Evolutionary conservation across 2,113 vertebrate genomes (phyloP).

Genomic region (Entelurus aequoreus): DNA sequence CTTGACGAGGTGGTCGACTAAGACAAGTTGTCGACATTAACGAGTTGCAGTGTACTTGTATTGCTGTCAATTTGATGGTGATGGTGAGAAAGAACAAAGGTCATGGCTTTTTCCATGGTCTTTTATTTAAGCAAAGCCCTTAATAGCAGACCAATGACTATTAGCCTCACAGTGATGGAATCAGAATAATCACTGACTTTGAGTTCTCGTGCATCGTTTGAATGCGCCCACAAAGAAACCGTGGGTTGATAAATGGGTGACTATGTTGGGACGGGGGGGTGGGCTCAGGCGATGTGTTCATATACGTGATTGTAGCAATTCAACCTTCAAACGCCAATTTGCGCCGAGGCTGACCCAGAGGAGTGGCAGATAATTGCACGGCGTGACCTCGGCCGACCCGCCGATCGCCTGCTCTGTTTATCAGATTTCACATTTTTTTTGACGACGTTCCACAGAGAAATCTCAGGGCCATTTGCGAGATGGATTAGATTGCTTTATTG

Average conservation of each 20-base stretch:
- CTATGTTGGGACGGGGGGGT: background rate
- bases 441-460: slow-evolving; percentile 73
- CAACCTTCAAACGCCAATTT: slow-evolving; percentile 76
- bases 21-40: no score
- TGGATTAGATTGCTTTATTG: slow-evolving; percentile 78
- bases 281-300: slow-evolving; percentile 52
- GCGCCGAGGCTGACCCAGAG: slow-evolving; percentile 71
- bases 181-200: slow-evolving; percentile 49
- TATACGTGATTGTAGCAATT: slow-evolving; percentile 82
- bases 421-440: slow-evolving; percentile 76
- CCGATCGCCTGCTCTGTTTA: slow-evolving; percentile 70
- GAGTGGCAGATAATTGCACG: slow-evolving; percentile 77
- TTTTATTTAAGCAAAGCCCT: slow-evolving; percentile 16
- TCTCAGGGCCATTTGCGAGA: slow-evolving; percentile 73
- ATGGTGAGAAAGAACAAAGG: slow-evolving; percentile 17
- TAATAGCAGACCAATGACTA: slow-evolving; percentile 22
- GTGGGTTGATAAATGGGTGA: slow-evolving; percentile 9
- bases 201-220: slow-evolving; percentile 29
- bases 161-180: slow-evolving; percentile 47
- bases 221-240: slow-evolving; percentile 32
- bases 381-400: slow-evolving; percentile 68
- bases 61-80: slow-evolving; percentile 23
- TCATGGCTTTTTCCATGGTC: slow-evolving; percentile 27
- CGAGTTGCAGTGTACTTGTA: slow-evolving; percentile 6
- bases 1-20: no score